Percentiles rank a stretch among this genome's conserved stretches.
Evolutionary conservation across 2,888 invertebrate species (phyloP).

Genomic region (Beris chalybata): DNA sequence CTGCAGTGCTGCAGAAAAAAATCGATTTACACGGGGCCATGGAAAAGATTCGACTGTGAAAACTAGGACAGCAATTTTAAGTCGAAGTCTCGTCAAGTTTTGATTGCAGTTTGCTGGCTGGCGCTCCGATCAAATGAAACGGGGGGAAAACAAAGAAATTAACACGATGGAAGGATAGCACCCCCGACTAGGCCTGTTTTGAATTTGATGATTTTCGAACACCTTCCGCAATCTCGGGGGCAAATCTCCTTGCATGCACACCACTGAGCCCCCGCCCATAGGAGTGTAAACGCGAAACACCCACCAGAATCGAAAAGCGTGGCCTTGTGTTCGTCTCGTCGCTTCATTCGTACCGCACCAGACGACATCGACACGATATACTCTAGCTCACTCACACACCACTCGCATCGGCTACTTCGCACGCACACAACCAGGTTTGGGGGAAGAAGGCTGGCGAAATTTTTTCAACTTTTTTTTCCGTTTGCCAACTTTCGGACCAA

Average conservation of each 20-base stretch:
- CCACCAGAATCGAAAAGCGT: constrained; percentile 39
- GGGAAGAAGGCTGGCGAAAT: constrained; percentile 22
- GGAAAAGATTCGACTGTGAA: no score
- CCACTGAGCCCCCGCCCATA: constrained; percentile 41
- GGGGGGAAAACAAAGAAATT: no score
- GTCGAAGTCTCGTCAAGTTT: no score
- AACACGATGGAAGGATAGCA: no score
- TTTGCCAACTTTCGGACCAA: constrained; percentile 23
- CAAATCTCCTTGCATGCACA: constrained; percentile 25
- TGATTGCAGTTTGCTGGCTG: no score
- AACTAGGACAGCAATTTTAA: no score
- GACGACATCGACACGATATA: neutral
- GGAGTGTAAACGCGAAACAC: constrained; percentile 39
- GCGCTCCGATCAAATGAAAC: no score
- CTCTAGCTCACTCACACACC: constrained; percentile 25
- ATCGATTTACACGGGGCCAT: no score
- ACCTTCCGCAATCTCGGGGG: neutral
- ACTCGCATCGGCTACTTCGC: neutral
- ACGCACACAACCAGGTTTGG: constrained; percentile 2
- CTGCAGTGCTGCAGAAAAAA: no score
- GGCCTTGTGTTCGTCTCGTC: constrained; percentile 36
- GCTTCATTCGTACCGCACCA: constrained; percentile 7
- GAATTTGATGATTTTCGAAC: no score
- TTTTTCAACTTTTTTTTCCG: constrained; percentile 12
- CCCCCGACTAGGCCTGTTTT: no score